These are phyloP conservation scores for Metridium senile DNA, from an alignment of 92 coral and sea anemone genomes.

Conservation along the genomic window DNA sequence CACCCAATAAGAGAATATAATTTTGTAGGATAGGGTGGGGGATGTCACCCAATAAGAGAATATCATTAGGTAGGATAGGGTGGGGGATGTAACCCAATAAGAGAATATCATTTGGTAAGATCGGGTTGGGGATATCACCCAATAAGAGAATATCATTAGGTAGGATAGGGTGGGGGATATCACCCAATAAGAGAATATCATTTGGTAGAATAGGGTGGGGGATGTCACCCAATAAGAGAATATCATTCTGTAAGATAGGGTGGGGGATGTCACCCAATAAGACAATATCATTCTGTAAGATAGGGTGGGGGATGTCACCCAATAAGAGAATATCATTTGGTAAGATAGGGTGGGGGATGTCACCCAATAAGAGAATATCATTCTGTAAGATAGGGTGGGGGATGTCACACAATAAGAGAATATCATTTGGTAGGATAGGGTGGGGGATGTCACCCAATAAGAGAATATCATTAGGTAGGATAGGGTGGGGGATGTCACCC, in stretches of 20 bases:
- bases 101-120: no score
- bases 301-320: slow-evolving; percentile 64
- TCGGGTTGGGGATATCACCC: no score
- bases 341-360: slow-evolving; percentile 58
- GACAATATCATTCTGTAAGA: no score
- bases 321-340: no score
- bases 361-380: no score
- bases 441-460: slow-evolving; percentile 52
- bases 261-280: slow-evolving; percentile 52
- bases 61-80: slow-evolving; percentile 70
- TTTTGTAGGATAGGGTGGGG: no score
- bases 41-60: slow-evolving; percentile 52
- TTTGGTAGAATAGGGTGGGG: slow-evolving; percentile 66
- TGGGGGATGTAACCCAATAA: slow-evolving; percentile 51
- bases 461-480: slow-evolving; percentile 62
- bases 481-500: slow-evolving; percentile 64
- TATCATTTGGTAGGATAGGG: slow-evolving; percentile 70
- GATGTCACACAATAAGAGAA: slow-evolving; percentile 51
- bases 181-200: no score
- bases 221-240: slow-evolving; percentile 52
- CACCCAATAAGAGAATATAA: no score
- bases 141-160: no score
- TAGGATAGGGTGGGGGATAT: slow-evolving; percentile 58
- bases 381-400: slow-evolving; percentile 66
- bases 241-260: no score